Evolutionary conservation across 2,888 invertebrate species (phyloP).

Genomic region (Acronicta aceris): DNA sequence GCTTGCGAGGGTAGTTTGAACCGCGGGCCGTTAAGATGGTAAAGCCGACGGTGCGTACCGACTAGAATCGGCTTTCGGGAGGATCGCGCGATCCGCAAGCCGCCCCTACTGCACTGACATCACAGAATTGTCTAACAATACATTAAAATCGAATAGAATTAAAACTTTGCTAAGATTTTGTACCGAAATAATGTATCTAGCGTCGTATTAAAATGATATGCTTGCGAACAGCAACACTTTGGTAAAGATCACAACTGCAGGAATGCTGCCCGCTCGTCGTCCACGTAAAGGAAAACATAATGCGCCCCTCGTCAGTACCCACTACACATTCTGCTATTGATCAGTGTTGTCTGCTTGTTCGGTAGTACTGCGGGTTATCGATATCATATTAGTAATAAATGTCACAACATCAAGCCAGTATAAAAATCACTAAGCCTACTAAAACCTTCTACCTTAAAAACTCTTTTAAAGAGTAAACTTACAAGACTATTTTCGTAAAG

Average conservation of each 20-base stretch:
- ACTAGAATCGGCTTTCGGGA: conserved; percentile 74
- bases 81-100: conserved; percentile 44
- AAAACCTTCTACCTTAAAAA: conserved; percentile 88
- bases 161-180: conserved; percentile 85
- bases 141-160: conserved; percentile 83
- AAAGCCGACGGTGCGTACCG: conserved; percentile 70
- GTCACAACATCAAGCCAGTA: conserved; percentile 90
- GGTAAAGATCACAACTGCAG: conserved; percentile 80
- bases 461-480: conserved; percentile 89
- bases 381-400: conserved; percentile 83
- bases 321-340: conserved; percentile 87
- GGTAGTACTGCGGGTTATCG: conserved; percentile 78
- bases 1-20: conserved; percentile 23
- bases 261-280: conserved; percentile 73
- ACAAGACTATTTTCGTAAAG: conserved; percentile 84
- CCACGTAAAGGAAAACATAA: conserved; percentile 71
- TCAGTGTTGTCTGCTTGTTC: conserved; percentile 82
- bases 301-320: conserved; percentile 68
- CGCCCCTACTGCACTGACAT: conserved; percentile 78
- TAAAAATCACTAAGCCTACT: conserved; percentile 90
- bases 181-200: conserved; percentile 85
- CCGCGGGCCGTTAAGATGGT: conserved; percentile 57
- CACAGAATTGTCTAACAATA: conserved; percentile 86
- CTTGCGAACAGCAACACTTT: conserved; percentile 87
- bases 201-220: conserved; percentile 87